Percentiles rank a stretch among this genome's conserved stretches.
Evolutionary conservation across 2,888 invertebrate genomes (phyloP).

Genomic region (Idaea biselata): DNA sequence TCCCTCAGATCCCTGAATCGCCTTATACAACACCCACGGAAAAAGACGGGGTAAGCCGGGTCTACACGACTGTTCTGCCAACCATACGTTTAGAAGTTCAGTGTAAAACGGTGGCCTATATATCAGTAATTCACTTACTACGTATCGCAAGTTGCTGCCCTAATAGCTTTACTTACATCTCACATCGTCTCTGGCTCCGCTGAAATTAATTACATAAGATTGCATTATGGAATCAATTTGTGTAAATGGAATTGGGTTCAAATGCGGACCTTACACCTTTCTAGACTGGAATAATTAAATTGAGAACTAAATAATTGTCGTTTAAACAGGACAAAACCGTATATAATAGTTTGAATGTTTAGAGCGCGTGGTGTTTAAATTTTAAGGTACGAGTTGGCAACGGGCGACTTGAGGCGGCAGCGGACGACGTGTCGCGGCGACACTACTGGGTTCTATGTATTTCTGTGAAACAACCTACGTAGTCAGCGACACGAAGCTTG

Average conservation of each 20-base stretch:
- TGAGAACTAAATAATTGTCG: not conserved
- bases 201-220: not conserved
- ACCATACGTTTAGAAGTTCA: not conserved
- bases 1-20: no score
- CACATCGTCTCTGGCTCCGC: not conserved
- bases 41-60: no score
- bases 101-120: constrained; percentile 6
- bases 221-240: not conserved
- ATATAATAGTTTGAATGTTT: no score
- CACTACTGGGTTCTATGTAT: no score
- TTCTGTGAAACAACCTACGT: no score
- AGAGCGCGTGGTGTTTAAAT: no score
- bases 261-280: not conserved
- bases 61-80: no score
- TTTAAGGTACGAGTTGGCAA: no score
- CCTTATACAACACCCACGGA: no score
- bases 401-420: no score
- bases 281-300: not conserved
- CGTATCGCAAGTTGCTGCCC: constrained; percentile 11
- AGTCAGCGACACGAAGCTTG: no score
- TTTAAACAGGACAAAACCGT: not conserved
- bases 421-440: no score
- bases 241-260: not conserved
- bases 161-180: constrained; percentile 15
- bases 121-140: constrained; percentile 15